Percentiles rank a stretch among this genome's conserved stretches.
phyloP scores from a whole-genome alignment of 2,888 invertebrate species.

The Eupeodes luniger region DNA sequence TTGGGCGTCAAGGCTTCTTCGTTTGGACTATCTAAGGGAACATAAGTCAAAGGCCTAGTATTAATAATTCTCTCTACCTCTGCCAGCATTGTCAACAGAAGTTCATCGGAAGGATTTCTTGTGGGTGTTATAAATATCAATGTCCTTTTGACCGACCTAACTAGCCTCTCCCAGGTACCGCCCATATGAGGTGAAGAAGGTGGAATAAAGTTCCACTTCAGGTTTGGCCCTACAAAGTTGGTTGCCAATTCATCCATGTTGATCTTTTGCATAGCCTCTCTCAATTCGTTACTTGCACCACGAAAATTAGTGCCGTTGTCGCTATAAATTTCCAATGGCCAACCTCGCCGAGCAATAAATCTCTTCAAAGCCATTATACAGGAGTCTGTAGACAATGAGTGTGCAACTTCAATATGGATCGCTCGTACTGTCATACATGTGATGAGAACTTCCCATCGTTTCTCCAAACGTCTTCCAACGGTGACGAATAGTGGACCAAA shows the following conservation, averaged over 20 bases:
- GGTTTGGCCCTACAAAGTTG: constrained; percentile 20
- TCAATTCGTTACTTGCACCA: constrained; percentile 30
- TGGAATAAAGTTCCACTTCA: constrained; percentile 76
- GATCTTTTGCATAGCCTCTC: constrained; percentile 18
- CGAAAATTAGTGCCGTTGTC: constrained; percentile 62
- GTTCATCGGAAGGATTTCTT: constrained; percentile 72
- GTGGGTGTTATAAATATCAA: constrained; percentile 61
- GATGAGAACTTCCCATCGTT: constrained; percentile 58
- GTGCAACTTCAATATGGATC: constrained; percentile 49
- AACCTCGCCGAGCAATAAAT: constrained; percentile 47
- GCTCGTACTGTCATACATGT: constrained; percentile 67
- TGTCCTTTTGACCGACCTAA: constrained; percentile 58
- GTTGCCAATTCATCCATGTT: constrained; percentile 25
- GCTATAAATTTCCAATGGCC: constrained; percentile 35
- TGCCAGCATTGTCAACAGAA: constrained; percentile 36
- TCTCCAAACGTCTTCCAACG: constrained; percentile 40
- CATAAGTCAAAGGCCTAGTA: constrained; percentile 51
- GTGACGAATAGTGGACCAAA: constrained; percentile 29
- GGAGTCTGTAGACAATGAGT: constrained; percentile 36
- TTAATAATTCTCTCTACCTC: constrained; percentile 75
- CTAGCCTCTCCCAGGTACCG: constrained; percentile 64
- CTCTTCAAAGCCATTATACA: constrained; percentile 49
- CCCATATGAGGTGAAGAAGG: constrained; percentile 72
- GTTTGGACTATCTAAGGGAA: constrained; percentile 48
- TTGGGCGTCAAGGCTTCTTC: constrained; percentile 75